Base-by-base conservation (phyloP, 1,140 invertebrate genomes). In the Babylonia areolata region DNA sequence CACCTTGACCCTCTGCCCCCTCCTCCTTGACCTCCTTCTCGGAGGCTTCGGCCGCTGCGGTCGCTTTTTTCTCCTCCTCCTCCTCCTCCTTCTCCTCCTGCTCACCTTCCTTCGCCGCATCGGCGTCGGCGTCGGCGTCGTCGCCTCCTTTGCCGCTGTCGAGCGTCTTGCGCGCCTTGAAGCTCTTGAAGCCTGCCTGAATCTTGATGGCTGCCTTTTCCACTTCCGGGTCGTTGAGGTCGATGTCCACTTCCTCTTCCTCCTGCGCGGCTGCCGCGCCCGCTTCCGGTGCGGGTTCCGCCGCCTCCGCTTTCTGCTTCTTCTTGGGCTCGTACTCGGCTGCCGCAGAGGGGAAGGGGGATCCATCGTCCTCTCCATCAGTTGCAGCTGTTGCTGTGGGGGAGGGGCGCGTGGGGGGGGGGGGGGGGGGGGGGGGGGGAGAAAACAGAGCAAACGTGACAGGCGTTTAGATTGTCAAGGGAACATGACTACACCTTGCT, bases 181-280 rank as follows among this genome's bases (percentile, higher is more conserved):
- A 90, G 58, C 92, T 90, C 85, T 90, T 90, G 84, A 91, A 91
- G n/a, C 82, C 71, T 1, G 91, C 88, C 75, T 92, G 92, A 91
- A 99, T 98, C 95, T 98, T 98, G 54, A 96, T 96, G 39, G 97
- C 98, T 20, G 98, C 98, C 92, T 97, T 95, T 93, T 97, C 97
- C 87, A 98, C 95, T 90, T 98, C 97, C 5, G 95, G 95, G 91
- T 96, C 95, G 85, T 95, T 95, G 0, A 90, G 87, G 73, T 92
- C 89, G 80, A 91, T 90, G 79, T 91, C 91, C 37, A 91, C 73
- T 73, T 89, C 90, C 77, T 90, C 89, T 20, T 86, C 81, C 35
- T 89, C 64, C 42, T 85, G 40, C 64, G 51, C n/a, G 39, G 71
- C 11, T 31, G 33, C 35, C 58, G 35, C 37, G 11, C 40, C 75